These are phyloP conservation scores for Lathamus discolor DNA, from an alignment of 2,113 vertebrate genomes.

Conservation along the genomic window DNA sequence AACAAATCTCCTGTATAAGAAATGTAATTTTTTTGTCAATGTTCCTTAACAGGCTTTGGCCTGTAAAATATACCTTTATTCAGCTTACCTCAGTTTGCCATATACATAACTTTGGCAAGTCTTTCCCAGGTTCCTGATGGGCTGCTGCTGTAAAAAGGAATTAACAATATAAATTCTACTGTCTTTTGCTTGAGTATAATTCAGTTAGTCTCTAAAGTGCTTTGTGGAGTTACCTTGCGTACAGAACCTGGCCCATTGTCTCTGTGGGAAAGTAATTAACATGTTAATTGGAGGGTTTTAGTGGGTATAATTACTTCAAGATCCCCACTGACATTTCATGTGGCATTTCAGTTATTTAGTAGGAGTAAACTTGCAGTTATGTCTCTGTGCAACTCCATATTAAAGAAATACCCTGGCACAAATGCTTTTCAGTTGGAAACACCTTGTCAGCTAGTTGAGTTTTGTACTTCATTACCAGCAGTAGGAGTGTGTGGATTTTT, in stretches of 20 bases:
- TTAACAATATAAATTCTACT: not conserved
- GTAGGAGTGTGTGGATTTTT: not conserved
- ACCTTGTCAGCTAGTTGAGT: not conserved
- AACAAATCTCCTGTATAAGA: not conserved
- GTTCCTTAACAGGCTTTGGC: not conserved
- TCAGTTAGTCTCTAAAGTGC: not conserved
- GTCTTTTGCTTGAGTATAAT: not conserved
- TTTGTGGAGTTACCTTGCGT: constrained; percentile 1
- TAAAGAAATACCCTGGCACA: not conserved
- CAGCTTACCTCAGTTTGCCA: not conserved
- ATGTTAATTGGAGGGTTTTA: not conserved
- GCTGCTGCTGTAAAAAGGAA: not conserved
- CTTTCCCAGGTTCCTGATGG: not conserved
- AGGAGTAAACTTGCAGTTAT: not conserved
- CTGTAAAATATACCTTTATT: not conserved
- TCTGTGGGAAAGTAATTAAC: not conserved
- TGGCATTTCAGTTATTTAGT: not conserved
- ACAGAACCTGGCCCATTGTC: not conserved
- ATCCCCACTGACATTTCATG: not conserved
- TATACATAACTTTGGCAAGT: not conserved
- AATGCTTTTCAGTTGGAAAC: not conserved
- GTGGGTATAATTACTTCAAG: not conserved
- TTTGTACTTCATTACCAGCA: not conserved
- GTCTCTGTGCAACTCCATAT: not conserved
- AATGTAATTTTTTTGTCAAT: not conserved